These are phyloP conservation scores for Gobionotothen gibberifrons DNA, from an alignment of 2,797 vertebrate species.

Conservation along the genomic window DNA sequence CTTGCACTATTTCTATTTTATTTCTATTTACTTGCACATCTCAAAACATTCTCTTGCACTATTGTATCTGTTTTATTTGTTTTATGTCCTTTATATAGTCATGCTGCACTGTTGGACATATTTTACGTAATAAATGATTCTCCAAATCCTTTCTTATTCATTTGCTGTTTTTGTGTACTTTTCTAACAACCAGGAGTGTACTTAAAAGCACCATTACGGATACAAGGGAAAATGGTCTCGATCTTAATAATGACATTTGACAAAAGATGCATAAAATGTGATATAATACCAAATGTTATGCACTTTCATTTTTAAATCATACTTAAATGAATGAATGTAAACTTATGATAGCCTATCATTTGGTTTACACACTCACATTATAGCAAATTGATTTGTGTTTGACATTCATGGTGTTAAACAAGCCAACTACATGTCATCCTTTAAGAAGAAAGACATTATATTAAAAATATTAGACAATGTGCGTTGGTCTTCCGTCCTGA, in stretches of 20 bases:
- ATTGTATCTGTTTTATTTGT: too few species aligned
- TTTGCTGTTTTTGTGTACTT: neutral
- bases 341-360: neutral
- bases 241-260: neutral
- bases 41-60: too few species aligned
- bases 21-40: too few species aligned
- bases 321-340: neutral
- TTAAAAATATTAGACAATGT: neutral
- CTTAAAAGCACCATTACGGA: neutral
- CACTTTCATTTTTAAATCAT: neutral
- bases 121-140: neutral
- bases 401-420: neutral
- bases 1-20: too few species aligned
- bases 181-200: neutral
- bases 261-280: neutral
- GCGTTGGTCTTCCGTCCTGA: constrained; percentile 18
- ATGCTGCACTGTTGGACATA: neutral
- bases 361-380: neutral
- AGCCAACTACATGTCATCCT: neutral
- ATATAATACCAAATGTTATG: neutral
- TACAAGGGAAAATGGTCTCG: neutral
- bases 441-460: neutral
- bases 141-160: neutral
- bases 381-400: neutral
- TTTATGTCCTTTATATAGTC: too few species aligned